A percentile compares a stretch with the other conserved stretches of the same genome.
Conservation (phyloP, 2,888 invertebrate genomes). For the Synergus gifuensis region DNA sequence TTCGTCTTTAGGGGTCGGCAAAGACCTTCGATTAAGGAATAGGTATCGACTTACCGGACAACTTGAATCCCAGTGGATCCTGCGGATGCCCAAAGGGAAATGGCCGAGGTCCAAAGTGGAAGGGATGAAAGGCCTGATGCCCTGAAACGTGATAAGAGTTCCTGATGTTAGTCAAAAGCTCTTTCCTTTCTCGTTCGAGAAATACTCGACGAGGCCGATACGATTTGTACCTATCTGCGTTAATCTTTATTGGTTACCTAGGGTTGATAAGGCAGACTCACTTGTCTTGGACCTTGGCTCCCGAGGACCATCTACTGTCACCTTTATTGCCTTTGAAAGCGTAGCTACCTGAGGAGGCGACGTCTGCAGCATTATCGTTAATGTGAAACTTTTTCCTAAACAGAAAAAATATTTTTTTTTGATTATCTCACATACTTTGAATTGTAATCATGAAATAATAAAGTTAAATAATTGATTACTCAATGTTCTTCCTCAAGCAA, state of each 20-base stretch:
- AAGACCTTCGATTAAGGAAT: slow-evolving; percentile 32
- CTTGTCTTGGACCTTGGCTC: slow-evolving; percentile 75
- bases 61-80: slow-evolving; percentile 91
- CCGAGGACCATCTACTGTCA: slow-evolving; percentile 74
- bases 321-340: slow-evolving; percentile 74
- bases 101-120: slow-evolving; percentile 90
- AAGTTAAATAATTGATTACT: slow-evolving; percentile 8
- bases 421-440: background rate
- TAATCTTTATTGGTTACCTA: slow-evolving; percentile 1
- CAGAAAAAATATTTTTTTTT: background rate
- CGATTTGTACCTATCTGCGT: background rate
- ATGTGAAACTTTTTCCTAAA: slow-evolving; percentile 76
- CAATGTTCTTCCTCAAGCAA: slow-evolving; percentile 56
- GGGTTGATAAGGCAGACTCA: slow-evolving; percentile 58
- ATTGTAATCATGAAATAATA: background rate
- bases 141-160: slow-evolving; percentile 76
- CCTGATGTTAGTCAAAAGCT: background rate
- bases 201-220: background rate
- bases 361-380: slow-evolving; percentile 77
- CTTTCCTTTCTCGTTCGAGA: background rate
- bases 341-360: slow-evolving; percentile 75
- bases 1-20: slow-evolving; percentile 13
- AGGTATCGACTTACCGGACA: slow-evolving; percentile 84
- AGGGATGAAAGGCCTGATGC: slow-evolving; percentile 93
- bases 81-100: slow-evolving; percentile 84